Conservation (phyloP, 2,113 vertebrate genomes). For the Acrocephalus arundinaceus region DNA sequence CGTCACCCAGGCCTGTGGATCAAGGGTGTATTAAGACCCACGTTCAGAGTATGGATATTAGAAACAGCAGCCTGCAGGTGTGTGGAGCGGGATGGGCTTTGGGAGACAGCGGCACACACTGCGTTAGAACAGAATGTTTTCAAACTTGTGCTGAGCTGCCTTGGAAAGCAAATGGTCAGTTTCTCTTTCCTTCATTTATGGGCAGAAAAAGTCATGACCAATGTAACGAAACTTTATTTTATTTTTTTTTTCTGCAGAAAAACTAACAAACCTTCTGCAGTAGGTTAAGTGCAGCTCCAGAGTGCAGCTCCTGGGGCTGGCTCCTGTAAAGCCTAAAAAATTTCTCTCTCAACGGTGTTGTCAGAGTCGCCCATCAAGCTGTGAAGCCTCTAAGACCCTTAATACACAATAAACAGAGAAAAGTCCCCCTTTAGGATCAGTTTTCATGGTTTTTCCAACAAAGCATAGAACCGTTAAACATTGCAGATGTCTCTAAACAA, state of each 20-base stretch:
- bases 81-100: background rate
- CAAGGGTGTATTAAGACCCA: background rate
- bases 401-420: background rate
- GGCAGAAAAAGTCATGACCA: background rate
- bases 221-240: background rate
- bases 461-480: background rate
- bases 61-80: background rate
- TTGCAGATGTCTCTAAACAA: background rate
- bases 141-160: background rate
- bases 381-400: background rate
- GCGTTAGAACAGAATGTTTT: background rate
- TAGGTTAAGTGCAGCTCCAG: background rate
- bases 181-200: background rate
- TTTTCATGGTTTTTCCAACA: background rate
- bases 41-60: background rate
- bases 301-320: background rate
- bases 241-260: background rate
- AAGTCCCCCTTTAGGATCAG: background rate
- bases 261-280: background rate
- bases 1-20: background rate
- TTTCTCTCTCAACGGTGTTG: background rate
- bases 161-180: background rate
- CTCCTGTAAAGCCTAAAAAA: background rate
- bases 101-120: no score
- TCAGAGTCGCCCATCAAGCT: accelerated